Conservation (phyloP, 2,888 invertebrate species). For the Eupithecia subfuscata region DNA sequence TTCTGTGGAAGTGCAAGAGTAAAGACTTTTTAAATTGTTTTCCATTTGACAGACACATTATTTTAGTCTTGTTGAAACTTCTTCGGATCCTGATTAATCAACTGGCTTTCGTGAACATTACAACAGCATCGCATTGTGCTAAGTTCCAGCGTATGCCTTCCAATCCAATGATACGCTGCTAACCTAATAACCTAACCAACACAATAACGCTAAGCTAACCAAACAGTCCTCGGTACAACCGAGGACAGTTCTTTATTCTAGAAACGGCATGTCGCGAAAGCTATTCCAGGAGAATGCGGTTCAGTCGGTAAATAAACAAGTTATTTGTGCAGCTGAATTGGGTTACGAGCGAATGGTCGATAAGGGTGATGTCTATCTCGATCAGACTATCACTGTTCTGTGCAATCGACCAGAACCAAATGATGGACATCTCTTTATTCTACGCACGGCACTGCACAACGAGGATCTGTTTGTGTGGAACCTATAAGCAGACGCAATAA, state of each 20-base stretch:
- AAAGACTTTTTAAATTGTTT: neutral
- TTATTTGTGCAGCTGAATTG: constrained; percentile 20
- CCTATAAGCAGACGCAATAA: constrained; percentile 19
- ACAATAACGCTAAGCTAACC: too few relatives aligned
- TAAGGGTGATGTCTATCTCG: constrained; percentile 21
- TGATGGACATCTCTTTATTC: constrained; percentile 9
- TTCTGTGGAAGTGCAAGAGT: neutral
- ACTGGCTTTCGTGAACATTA: neutral
- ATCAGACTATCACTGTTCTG: constrained; percentile 11
- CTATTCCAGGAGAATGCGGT: constrained; percentile 21
- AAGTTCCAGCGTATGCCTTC: neutral
- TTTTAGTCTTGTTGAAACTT: neutral
- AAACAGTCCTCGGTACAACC: too few relatives aligned
- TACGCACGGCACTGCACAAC: neutral
- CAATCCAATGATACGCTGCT: too few relatives aligned
- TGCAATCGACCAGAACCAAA: constrained; percentile 2
- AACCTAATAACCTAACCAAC: too few relatives aligned
- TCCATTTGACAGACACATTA: neutral
- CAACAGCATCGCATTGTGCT: neutral
- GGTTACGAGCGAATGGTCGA: constrained; percentile 26
- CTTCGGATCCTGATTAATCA: neutral
- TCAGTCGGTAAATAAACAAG: constrained; percentile 16
- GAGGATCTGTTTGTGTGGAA: neutral
- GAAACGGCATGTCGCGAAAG: constrained; percentile 6
- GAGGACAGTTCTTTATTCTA: constrained; percentile 9